phyloP scores from a whole-genome alignment of 2,888 invertebrate species.

The Charanyca ferruginea region DNA sequence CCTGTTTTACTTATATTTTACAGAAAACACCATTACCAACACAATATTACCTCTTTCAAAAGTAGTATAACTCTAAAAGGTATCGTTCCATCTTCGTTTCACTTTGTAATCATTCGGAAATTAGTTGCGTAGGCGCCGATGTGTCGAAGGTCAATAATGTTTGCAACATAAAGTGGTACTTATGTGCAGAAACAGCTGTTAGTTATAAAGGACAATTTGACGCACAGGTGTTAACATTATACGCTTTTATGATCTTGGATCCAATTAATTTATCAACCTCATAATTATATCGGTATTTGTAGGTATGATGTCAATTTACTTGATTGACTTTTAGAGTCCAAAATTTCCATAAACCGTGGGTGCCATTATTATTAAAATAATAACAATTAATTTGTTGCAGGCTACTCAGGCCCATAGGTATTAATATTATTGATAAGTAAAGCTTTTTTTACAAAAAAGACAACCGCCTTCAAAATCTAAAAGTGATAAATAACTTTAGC shows the following conservation, averaged over 20 bases:
- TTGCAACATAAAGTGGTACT: conserved; percentile 49
- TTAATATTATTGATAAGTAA: too few species aligned
- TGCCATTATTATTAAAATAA: too few species aligned
- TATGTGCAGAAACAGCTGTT: conserved; percentile 56
- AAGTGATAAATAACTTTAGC: too few species aligned
- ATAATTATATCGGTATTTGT: conserved; percentile 7
- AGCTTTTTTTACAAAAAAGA: too few species aligned
- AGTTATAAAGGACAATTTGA: conserved; percentile 33
- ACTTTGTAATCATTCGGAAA: conserved; percentile 52
- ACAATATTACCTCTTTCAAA: conserved; percentile 17
- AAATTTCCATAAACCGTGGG: background rate
- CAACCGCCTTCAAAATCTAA: too few species aligned
- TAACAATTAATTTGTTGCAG: too few species aligned
- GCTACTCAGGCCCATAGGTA: too few species aligned
- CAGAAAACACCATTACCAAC: too few species aligned
- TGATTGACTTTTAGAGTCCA: background rate
- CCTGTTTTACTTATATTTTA: conserved; percentile 2
- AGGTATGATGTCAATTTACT: background rate
- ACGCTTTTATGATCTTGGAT: conserved; percentile 26
- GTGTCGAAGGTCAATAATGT: conserved; percentile 59
- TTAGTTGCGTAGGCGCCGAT: conserved; percentile 49
- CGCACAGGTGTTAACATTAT: conserved; percentile 46
- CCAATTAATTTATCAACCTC: conserved; percentile 22
- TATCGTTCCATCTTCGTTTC: conserved; percentile 46
- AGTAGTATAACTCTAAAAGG: conserved; percentile 18